phyloP scores from a whole-genome alignment of 2,113 vertebrate genomes.

The Mormyrus iriodes region DNA sequence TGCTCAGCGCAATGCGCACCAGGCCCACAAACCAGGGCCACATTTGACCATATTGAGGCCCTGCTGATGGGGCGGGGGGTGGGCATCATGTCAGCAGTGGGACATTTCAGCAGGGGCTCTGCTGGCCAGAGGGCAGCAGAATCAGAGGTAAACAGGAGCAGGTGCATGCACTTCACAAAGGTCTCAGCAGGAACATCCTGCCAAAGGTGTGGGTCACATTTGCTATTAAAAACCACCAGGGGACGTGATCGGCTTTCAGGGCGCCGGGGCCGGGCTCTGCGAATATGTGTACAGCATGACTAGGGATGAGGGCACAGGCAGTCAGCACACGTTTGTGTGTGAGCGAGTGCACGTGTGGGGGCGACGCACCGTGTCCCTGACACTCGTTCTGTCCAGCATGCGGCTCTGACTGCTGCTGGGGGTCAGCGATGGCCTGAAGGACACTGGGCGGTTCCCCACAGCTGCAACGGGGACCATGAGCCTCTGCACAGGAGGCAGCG shows the following conservation, averaged over 20 bases:
- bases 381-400: constrained; percentile 57
- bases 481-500: constrained; percentile 80
- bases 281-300: background rate
- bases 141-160: background rate
- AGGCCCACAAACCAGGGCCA: background rate
- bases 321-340: too few relatives aligned
- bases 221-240: background rate
- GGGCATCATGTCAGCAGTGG: background rate
- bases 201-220: background rate
- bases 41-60: background rate
- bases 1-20: too few relatives aligned
- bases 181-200: background rate
- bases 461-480: constrained; percentile 71
- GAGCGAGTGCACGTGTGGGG: too few relatives aligned
- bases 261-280: background rate
- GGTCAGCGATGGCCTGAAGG: constrained; percentile 84
- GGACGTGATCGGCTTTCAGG: background rate
- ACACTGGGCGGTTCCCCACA: constrained; percentile 66
- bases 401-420: constrained; percentile 62
- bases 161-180: background rate
- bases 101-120: background rate
- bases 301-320: background rate
- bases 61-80: background rate
- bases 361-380: constrained; percentile 48
- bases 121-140: background rate